Percentiles rank a stretch among this genome's conserved stretches.
Conservation (phyloP, 2,113 vertebrate species). For the Indicator maculatus region DNA sequence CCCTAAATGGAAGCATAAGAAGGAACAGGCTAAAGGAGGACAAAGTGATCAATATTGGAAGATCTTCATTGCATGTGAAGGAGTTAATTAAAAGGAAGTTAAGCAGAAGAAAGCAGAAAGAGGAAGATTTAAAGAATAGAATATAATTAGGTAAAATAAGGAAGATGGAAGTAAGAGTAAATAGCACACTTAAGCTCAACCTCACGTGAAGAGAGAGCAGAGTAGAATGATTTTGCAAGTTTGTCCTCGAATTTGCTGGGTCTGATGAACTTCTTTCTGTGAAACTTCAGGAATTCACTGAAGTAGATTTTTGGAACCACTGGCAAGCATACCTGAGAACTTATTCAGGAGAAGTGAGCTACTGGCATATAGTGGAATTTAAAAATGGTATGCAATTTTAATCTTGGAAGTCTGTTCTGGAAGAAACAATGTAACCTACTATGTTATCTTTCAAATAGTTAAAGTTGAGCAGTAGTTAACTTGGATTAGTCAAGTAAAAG, state of each 20-base stretch:
- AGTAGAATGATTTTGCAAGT: background rate
- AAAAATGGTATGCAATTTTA: background rate
- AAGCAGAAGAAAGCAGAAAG: background rate
- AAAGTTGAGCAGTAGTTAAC: background rate
- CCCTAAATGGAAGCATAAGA: background rate
- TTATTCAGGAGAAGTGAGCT: background rate
- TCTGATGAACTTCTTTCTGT: background rate
- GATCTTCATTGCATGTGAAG: background rate
- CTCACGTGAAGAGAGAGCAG: background rate
- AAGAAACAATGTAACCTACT: background rate
- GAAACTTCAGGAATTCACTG: background rate
- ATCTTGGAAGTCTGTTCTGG: background rate
- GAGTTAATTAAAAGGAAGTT: background rate
- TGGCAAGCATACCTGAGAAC: background rate
- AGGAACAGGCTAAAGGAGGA: background rate
- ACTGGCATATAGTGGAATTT: background rate
- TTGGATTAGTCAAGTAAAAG: background rate
- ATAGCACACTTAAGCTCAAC: background rate
- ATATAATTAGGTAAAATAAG: background rate
- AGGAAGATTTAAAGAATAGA: background rate
- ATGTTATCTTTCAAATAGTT: background rate
- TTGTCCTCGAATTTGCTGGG: background rate
- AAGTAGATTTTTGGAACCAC: background rate
- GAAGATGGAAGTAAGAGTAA: background rate
- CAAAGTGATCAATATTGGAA: accelerated